Evolutionary conservation across 1,140 invertebrate species (phyloP).

Genomic region (Tyrophagus putrescentiae): DNA sequence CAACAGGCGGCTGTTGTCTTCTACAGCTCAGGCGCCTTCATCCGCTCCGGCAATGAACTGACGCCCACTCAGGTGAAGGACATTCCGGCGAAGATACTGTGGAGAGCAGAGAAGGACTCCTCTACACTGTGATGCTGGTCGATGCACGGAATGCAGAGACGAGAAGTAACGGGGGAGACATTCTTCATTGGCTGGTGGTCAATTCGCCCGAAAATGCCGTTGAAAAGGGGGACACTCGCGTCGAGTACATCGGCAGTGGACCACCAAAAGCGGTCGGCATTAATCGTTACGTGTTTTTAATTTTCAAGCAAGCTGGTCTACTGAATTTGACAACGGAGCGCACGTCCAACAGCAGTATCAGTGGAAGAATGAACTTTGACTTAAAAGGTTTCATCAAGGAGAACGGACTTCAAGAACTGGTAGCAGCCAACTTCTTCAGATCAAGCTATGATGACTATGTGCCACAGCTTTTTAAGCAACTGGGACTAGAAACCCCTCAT

Average conservation of each 20-base stretch:
- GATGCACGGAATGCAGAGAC: conserved; percentile 85
- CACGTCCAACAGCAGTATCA: too few species aligned
- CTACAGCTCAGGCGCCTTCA: background rate
- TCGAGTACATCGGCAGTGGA: background rate
- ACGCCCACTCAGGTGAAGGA: conserved; percentile 36
- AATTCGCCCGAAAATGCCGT: conserved; percentile 58
- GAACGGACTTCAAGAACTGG: too few species aligned
- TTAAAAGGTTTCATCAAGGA: too few species aligned
- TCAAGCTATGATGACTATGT: too few species aligned
- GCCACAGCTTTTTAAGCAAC: too few species aligned
- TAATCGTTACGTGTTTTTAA: too few species aligned
- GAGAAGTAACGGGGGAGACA: conserved; percentile 57
- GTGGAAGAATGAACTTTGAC: too few species aligned
- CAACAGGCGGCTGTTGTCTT: background rate
- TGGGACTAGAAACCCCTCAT: too few species aligned
- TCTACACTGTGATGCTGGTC: conserved; percentile 65
- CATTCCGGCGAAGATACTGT: conserved; percentile 39
- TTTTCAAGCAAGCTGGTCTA: too few species aligned
- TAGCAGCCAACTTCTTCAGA: too few species aligned
- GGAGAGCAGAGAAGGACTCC: conserved; percentile 23
- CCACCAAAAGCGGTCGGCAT: background rate
- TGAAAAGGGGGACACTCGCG: background rate
- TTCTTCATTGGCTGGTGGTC: conserved; percentile 77
- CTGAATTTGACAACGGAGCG: too few species aligned
- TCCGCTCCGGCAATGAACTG: conserved; percentile 49